Conservation (phyloP, 2,888 invertebrate genomes). For the Pedicia rivosa region DNA sequence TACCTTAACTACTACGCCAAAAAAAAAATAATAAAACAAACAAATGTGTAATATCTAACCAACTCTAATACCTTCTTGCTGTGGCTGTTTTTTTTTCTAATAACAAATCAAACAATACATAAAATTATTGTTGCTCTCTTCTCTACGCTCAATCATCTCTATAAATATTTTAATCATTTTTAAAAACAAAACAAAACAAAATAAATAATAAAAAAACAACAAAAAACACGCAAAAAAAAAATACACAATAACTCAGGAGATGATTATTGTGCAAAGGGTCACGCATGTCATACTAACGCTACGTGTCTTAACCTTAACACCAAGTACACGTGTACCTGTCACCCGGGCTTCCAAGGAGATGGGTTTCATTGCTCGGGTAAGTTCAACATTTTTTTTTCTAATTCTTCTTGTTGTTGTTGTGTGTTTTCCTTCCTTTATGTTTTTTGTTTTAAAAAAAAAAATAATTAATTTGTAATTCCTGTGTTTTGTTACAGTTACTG, state of each 20-base stretch:
- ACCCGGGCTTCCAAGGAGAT: conserved; percentile 77
- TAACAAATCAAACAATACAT: no score
- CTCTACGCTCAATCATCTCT: no score
- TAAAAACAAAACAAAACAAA: conserved; percentile 1
- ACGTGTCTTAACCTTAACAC: conserved; percentile 84
- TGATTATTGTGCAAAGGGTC: conserved; percentile 78
- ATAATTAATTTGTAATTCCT: no score
- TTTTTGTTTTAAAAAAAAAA: no score
- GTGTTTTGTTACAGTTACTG: no score
- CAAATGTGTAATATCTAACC: no score
- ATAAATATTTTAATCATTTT: neutral
- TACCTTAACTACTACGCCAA: neutral
- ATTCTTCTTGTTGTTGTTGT: no score
- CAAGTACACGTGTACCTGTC: conserved; percentile 80
- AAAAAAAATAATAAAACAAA: neutral
- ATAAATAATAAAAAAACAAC: neutral
- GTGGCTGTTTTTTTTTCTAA: no score
- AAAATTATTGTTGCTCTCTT: no score
- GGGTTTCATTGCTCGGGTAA: conserved; percentile 62
- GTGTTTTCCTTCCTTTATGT: no score
- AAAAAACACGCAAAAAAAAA: conserved; percentile 1
- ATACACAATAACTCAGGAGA: conserved; percentile 9
- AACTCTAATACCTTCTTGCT: no score
- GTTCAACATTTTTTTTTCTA: no score
- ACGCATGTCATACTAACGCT: conserved; percentile 80